Conservation (phyloP, 1,140 invertebrate genomes). For the Meloidogyne floridensis region DNA sequence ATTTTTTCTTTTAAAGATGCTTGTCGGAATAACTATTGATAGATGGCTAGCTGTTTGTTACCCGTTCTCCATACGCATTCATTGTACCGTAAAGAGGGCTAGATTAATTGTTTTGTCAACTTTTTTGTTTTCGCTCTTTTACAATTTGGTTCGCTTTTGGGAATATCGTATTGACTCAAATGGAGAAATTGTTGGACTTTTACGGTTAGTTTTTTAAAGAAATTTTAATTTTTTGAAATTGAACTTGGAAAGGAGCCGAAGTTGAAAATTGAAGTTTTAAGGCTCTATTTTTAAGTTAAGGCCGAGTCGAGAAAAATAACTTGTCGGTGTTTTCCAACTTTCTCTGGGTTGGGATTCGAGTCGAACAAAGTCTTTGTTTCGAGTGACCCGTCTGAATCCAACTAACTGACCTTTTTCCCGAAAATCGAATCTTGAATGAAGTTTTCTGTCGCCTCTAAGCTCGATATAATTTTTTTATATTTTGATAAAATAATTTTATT, state of each 20-base stretch:
- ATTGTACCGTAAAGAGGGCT: slow-evolving; percentile 61
- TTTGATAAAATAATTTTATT: too few species aligned
- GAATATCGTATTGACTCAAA: slow-evolving; percentile 51
- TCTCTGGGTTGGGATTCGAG: too few species aligned
- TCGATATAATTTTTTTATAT: too few species aligned
- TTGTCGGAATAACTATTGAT: slow-evolving; percentile 91
- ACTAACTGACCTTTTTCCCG: too few species aligned
- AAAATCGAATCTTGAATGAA: too few species aligned
- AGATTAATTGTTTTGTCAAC: slow-evolving; percentile 54
- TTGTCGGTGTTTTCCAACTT: too few species aligned
- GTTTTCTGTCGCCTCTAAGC: too few species aligned
- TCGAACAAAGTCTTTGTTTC: too few species aligned
- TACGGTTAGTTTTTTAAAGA: slow-evolving; percentile 21
- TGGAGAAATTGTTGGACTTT: slow-evolving; percentile 37
- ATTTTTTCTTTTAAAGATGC: slow-evolving; percentile 56
- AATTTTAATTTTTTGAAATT: background rate
- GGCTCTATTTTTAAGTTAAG: background rate
- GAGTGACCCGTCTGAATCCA: too few species aligned
- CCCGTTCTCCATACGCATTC: slow-evolving; percentile 58
- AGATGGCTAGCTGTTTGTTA: slow-evolving; percentile 77
- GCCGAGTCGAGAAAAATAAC: too few species aligned
- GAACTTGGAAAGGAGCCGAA: too few species aligned
- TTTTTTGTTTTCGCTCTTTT: slow-evolving; percentile 57
- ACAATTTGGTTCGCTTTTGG: slow-evolving; percentile 65
- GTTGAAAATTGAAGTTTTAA: too few species aligned